These are phyloP conservation scores for Lasioglossum figueresi DNA, from an alignment of 2,888 invertebrate species.

Conservation along the genomic window DNA sequence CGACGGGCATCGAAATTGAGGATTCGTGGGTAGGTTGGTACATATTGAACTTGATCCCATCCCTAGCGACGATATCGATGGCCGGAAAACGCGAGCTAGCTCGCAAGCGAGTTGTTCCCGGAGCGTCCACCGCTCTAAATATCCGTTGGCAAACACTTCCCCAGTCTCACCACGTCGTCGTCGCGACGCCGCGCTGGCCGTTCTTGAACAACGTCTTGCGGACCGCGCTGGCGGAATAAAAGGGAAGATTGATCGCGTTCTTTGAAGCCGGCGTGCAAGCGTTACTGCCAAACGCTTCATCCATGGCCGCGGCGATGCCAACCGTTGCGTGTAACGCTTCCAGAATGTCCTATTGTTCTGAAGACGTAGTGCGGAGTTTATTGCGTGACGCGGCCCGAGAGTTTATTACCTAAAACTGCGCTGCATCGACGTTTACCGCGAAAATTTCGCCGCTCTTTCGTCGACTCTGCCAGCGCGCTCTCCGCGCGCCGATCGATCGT, in stretches of 20 bases:
- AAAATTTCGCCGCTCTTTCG: conserved; percentile 40
- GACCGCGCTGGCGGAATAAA: conserved; percentile 59
- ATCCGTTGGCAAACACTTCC: conserved; percentile 62
- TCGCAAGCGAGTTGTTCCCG: not conserved
- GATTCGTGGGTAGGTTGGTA: conserved; percentile 9
- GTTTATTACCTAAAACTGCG: conserved; percentile 59
- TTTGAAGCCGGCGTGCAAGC: conserved; percentile 42
- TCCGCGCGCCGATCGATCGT: conserved; percentile 38
- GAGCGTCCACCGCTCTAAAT: conserved; percentile 54
- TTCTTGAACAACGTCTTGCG: conserved; percentile 49
- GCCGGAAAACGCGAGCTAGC: not conserved
- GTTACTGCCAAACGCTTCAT: conserved; percentile 65
- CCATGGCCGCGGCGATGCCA: conserved; percentile 66
- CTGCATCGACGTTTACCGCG: conserved; percentile 10
- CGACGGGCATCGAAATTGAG: not conserved
- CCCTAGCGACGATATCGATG: conserved; percentile 7
- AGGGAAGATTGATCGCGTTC: conserved; percentile 66
- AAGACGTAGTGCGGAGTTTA: conserved; percentile 67
- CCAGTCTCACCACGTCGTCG: conserved; percentile 5
- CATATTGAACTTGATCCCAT: conserved; percentile 8
- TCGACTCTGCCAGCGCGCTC: conserved; percentile 21
- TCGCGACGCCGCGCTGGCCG: conserved; percentile 45
- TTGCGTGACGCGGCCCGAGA: conserved; percentile 60
- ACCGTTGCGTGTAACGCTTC: conserved; percentile 66
- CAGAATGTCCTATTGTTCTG: conserved; percentile 71